phyloP scores from a whole-genome alignment of 2,888 invertebrate genomes.

The Chelonus formosanus region DNA sequence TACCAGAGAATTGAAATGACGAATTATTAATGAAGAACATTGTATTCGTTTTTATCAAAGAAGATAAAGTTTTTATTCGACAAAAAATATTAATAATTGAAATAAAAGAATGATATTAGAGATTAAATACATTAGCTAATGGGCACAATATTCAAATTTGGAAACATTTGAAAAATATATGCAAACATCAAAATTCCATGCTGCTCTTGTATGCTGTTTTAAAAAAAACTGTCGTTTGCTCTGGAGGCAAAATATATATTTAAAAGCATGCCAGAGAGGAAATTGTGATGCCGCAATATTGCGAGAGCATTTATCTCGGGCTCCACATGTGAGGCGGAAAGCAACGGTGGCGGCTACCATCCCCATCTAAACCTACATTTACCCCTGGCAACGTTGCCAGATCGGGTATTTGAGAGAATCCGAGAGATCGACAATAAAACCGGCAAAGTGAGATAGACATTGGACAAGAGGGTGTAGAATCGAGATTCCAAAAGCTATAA shows the following conservation, averaged over 20 bases:
- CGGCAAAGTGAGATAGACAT: no score
- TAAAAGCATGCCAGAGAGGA: constrained; percentile 21
- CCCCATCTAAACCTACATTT: constrained; percentile 15
- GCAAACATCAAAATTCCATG: not conserved
- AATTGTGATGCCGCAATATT: constrained; percentile 28
- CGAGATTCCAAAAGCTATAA: constrained; percentile 35
- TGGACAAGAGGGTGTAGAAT: constrained; percentile 8
- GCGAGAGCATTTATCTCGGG: constrained; percentile 26
- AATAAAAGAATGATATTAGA: no score
- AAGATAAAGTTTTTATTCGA: no score
- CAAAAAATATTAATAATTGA: no score
- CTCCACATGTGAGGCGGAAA: constrained; percentile 14
- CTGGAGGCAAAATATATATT: constrained; percentile 17
- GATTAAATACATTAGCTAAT: not conserved
- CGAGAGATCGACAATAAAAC: not conserved
- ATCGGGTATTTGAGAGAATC: constrained; percentile 1
- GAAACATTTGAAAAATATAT: constrained; percentile 5
- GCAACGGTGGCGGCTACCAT: constrained; percentile 12
- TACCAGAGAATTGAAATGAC: no score
- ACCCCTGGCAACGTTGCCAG: constrained; percentile 21
- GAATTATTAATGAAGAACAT: no score
- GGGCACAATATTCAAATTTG: not conserved
- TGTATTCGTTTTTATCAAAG: no score
- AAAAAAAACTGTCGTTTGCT: constrained; percentile 18
- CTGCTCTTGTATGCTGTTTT: constrained; percentile 9